These are phyloP conservation scores for Himantopus leucocephalus DNA, from an alignment of 2,113 vertebrate genomes.

Conservation along the genomic window DNA sequence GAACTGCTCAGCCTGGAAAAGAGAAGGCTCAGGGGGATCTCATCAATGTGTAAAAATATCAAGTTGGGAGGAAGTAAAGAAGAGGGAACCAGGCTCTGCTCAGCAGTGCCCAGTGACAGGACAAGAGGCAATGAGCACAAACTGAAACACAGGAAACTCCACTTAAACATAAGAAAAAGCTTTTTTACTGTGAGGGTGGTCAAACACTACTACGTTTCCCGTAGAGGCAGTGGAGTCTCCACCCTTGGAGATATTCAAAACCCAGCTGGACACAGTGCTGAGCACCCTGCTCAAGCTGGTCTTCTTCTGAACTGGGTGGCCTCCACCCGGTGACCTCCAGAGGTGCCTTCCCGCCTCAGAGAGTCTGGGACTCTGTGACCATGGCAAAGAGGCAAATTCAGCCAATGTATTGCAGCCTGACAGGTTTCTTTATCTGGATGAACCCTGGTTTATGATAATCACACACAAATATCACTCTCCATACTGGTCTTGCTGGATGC, in stretches of 20 bases:
- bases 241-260: neutral
- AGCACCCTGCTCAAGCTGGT: neutral
- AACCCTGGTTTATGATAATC: neutral
- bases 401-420: neutral
- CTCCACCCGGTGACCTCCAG: neutral
- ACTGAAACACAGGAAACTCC: neutral
- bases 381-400: neutral
- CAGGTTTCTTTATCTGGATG: neutral
- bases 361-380: neutral
- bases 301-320: neutral
- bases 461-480: neutral
- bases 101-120: too few relatives aligned
- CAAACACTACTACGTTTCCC: neutral
- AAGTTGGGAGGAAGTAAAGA: neutral
- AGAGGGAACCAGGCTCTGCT: neutral
- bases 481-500: neutral
- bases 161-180: neutral
- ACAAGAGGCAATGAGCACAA: neutral
- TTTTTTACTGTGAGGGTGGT: neutral
- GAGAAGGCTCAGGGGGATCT: neutral
- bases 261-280: neutral
- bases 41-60: neutral
- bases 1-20: neutral
- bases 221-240: neutral
- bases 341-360: neutral